A percentile compares a stretch with the other conserved stretches of the same genome.
These are phyloP conservation scores for Wasmannia auropunctata DNA, from an alignment of 1,140 invertebrate species.

Conservation along the genomic window DNA sequence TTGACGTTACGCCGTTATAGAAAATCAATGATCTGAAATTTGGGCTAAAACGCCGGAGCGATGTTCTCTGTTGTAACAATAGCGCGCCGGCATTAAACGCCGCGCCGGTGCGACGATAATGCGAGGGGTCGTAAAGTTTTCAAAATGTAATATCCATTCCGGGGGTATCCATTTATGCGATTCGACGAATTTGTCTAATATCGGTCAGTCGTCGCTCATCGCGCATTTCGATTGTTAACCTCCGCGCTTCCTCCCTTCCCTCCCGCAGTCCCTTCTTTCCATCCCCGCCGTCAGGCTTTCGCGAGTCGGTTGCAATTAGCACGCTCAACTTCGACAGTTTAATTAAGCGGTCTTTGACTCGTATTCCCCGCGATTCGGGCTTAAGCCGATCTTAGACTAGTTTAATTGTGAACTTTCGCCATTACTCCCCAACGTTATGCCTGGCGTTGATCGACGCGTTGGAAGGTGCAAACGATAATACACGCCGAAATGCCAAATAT, in stretches of 20 bases:
- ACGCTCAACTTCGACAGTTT: slow-evolving; percentile 80
- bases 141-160: background rate
- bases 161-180: background rate
- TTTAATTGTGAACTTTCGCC: slow-evolving; percentile 61
- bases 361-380: slow-evolving; percentile 55
- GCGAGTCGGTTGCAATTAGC: slow-evolving; percentile 81
- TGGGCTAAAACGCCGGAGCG: background rate
- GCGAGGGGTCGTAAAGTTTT: slow-evolving; percentile 55
- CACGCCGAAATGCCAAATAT: background rate
- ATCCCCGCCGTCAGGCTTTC: background rate
- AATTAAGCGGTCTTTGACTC: slow-evolving; percentile 80
- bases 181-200: slow-evolving; percentile 15
- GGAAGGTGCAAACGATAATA: slow-evolving; percentile 36
- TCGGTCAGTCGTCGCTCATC: slow-evolving; percentile 8
- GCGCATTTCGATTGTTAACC: slow-evolving; percentile 39
- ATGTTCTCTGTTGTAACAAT: slow-evolving; percentile 34
- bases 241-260: background rate
- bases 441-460: slow-evolving; percentile 51
- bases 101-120: background rate
- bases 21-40: slow-evolving; percentile 59
- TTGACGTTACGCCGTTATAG: slow-evolving; percentile 15
- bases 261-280: background rate
- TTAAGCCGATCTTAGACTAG: slow-evolving; percentile 59
- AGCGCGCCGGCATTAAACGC: background rate
- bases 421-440: slow-evolving; percentile 52